Percentiles rank a stretch among this genome's conserved stretches.
Conservation (phyloP, 1,140 invertebrate species). For the Cotesia vestalis region DNA sequence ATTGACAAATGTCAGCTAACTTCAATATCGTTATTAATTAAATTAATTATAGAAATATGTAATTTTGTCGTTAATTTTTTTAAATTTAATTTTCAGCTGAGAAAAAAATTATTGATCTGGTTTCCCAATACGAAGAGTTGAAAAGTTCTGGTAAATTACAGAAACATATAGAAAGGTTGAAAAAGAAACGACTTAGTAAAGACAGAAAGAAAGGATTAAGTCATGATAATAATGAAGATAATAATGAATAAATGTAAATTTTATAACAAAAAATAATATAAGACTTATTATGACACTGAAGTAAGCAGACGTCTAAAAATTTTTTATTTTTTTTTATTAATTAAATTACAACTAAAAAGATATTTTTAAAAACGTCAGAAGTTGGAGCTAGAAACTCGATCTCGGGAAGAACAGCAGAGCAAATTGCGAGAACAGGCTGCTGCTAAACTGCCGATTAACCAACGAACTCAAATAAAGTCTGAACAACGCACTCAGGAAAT, state of each 20-base stretch:
- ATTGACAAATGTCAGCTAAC: too few relatives aligned
- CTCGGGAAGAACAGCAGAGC: conserved; percentile 74
- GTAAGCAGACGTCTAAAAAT: too few relatives aligned
- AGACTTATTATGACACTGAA: too few relatives aligned
- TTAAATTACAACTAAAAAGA: too few relatives aligned
- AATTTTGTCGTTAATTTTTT: conserved; percentile 28
- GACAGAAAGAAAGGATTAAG: conserved; percentile 61
- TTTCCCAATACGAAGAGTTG: conserved; percentile 77
- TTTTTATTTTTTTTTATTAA: too few relatives aligned
- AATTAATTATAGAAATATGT: too few relatives aligned
- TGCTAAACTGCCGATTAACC: background rate
- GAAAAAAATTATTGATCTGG: conserved; percentile 72
- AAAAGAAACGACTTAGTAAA: conserved; percentile 73
- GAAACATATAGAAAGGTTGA: conserved; percentile 78
- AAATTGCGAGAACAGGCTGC: conserved; percentile 59
- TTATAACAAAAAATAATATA: background rate
- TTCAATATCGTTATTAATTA: too few relatives aligned
- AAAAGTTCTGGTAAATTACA: conserved; percentile 77
- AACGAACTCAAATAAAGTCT: conserved; percentile 44
- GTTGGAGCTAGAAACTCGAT: conserved; percentile 71
- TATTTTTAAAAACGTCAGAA: too few relatives aligned
- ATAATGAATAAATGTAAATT: background rate
- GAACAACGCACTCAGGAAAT: conserved; percentile 53
- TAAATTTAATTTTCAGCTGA: conserved; percentile 70
- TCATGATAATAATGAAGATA: background rate